Conservation (phyloP, 2,888 invertebrate species). For the Tetragonisca angustula region DNA sequence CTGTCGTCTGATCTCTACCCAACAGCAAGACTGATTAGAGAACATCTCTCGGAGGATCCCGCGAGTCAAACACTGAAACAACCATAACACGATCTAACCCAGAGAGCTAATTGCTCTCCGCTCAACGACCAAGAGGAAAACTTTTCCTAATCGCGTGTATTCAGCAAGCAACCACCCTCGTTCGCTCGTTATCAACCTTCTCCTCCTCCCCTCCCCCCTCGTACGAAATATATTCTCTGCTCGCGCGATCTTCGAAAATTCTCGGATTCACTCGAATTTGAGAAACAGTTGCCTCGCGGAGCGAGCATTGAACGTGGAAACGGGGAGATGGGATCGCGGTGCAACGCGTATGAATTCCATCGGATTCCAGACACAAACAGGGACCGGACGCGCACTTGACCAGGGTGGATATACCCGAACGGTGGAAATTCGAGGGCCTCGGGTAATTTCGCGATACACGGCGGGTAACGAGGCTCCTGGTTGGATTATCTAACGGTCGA, state of each 20-base stretch:
- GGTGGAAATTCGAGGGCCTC: slow-evolving; percentile 65
- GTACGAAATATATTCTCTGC: not conserved
- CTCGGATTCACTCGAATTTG: not conserved
- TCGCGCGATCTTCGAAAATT: not conserved
- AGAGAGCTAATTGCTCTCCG: not conserved
- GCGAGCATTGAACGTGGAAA: not conserved
- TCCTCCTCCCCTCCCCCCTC: too few species aligned
- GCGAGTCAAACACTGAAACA: not conserved
- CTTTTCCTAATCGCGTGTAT: not conserved
- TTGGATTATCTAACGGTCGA: slow-evolving; percentile 72
- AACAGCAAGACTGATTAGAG: not conserved
- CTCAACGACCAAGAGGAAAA: not conserved
- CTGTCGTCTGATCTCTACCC: not conserved
- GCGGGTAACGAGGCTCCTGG: slow-evolving; percentile 75
- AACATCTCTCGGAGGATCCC: not conserved
- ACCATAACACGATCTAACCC: not conserved
- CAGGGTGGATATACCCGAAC: slow-evolving; percentile 2
- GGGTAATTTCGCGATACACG: slow-evolving; percentile 71
- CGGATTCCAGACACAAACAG: slow-evolving; percentile 17
- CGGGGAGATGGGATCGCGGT: slow-evolving; percentile 21
- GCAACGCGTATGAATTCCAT: not conserved
- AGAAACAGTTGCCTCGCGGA: too few species aligned
- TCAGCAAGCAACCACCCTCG: not conserved
- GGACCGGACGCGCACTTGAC: slow-evolving; percentile 9
- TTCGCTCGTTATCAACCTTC: not conserved